Percentiles rank a stretch among this genome's conserved stretches.
phyloP scores from a whole-genome alignment of 2,113 vertebrate genomes.

The Cathartes aura region DNA sequence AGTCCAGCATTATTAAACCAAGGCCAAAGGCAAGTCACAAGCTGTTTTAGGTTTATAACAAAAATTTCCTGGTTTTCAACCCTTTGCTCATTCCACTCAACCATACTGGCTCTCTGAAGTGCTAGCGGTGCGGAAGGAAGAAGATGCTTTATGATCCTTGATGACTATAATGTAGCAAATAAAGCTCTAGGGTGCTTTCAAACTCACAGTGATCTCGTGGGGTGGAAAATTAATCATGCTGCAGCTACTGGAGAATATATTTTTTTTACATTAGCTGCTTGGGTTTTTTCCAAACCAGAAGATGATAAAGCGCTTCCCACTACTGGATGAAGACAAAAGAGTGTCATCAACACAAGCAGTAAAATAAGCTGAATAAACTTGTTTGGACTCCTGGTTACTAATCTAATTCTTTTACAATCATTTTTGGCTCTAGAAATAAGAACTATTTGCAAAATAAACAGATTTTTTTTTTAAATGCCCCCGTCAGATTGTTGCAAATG shows the following conservation, averaged over 20 bases:
- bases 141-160: constrained; percentile 64
- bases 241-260: constrained; percentile 31
- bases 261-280: constrained; percentile 42
- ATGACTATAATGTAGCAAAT: constrained; percentile 49
- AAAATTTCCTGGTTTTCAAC: constrained; percentile 13
- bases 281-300: constrained; percentile 55
- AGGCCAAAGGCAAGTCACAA: constrained; percentile 30
- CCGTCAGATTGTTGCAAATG: background rate
- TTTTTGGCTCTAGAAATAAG: constrained; percentile 19
- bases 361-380: constrained; percentile 52
- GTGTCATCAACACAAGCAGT: constrained; percentile 23
- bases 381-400: constrained; percentile 2
- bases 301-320: constrained; percentile 39
- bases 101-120: constrained; percentile 24
- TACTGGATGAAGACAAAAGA: constrained; percentile 53
- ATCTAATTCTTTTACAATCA: constrained; percentile 4
- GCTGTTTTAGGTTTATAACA: constrained; percentile 1
- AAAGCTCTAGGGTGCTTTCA: constrained; percentile 65
- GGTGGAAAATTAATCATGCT: constrained; percentile 65
- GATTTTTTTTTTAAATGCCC: background rate
- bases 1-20: background rate
- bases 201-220: constrained; percentile 19
- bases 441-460: constrained; percentile 20
- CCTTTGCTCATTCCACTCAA: constrained; percentile 23
- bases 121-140: constrained; percentile 45